phyloP scores from a whole-genome alignment of 1,140 invertebrate genomes.

The Pomacea maculata region DNA sequence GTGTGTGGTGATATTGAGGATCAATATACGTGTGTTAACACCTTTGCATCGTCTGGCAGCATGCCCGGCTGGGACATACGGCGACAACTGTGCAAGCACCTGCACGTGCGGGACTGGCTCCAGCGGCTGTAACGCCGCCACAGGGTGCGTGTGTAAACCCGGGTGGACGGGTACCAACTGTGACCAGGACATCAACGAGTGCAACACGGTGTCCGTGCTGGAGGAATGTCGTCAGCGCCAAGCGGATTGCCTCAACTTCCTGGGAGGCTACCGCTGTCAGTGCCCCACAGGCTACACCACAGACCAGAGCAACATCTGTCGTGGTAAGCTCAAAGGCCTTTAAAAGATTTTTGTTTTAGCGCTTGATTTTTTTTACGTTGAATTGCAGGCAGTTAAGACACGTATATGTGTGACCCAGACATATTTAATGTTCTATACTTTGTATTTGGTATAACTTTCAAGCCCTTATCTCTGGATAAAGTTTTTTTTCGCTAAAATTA shows the following conservation, averaged over 20 bases:
- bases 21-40: background rate
- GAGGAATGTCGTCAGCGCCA: background rate
- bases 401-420: no score
- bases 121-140: background rate
- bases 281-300: constrained; percentile 13
- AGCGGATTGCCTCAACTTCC: background rate
- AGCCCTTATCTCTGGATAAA: no score
- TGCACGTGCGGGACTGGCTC: constrained; percentile 10
- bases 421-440: no score
- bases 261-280: constrained; percentile 15
- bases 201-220: background rate
- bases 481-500: no score
- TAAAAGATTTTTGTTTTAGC: no score
- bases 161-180: constrained; percentile 17
- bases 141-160: constrained; percentile 15
- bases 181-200: constrained; percentile 17
- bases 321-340: constrained; percentile 19
- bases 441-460: no score
- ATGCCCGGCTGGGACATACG: constrained; percentile 6
- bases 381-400: no score
- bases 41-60: background rate
- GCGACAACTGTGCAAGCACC: background rate
- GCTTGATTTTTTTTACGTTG: no score
- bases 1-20: no score
- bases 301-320: constrained; percentile 1